Evolutionary conservation across 2,113 vertebrate genomes (phyloP).

Genomic region (Calyptomena viridis): DNA sequence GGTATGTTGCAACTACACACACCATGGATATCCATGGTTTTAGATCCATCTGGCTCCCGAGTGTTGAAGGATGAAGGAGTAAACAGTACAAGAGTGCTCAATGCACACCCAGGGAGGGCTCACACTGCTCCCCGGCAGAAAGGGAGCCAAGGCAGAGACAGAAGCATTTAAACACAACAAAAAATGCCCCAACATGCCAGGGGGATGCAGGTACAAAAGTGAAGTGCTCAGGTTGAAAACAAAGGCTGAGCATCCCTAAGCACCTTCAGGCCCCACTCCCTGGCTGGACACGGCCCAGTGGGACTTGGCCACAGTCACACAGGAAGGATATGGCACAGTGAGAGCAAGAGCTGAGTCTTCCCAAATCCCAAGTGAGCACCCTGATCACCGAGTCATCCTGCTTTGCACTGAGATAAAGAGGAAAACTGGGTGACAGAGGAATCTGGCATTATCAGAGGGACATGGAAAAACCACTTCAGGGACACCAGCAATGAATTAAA

Average conservation of each 20-base stretch:
- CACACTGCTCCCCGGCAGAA: background rate
- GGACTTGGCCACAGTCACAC: background rate
- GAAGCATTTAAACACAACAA: background rate
- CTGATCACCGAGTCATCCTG: background rate
- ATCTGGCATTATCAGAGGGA: background rate
- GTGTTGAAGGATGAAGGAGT: background rate
- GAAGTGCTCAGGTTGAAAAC: background rate
- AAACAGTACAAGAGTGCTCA: background rate
- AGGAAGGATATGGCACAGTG: background rate
- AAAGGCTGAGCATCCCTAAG: background rate
- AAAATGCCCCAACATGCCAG: background rate
- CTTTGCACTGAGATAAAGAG: background rate
- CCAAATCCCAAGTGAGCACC: background rate
- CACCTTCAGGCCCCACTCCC: background rate
- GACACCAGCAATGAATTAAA: background rate
- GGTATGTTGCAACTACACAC: background rate
- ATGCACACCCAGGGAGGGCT: background rate
- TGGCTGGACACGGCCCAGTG: background rate
- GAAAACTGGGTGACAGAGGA: background rate
- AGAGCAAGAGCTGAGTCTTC: background rate
- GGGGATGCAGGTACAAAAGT: fast-evolving
- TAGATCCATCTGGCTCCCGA: background rate
- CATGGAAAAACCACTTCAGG: conserved; percentile 10
- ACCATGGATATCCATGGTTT: background rate
- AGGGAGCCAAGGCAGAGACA: background rate